Percentiles rank a stretch among this genome's conserved stretches.
phyloP scores from a whole-genome alignment of 2,888 invertebrate genomes.

The Drosophila pegasa region DNA sequence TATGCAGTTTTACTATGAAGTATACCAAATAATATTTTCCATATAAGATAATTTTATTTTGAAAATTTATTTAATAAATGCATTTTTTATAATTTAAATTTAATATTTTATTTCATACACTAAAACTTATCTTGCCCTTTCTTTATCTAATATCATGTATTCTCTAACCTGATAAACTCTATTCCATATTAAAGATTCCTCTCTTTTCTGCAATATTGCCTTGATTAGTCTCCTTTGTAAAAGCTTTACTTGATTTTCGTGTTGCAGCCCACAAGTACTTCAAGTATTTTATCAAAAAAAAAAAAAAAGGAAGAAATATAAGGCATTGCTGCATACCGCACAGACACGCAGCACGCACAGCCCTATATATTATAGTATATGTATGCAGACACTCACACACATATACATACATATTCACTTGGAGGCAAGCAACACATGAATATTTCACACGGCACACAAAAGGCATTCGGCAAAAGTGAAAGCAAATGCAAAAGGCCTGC shows the following conservation, averaged over 20 bases:
- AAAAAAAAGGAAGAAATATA: neutral
- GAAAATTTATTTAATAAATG: no score
- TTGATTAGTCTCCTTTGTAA: conserved; percentile 9
- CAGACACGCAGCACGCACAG: conserved; percentile 13
- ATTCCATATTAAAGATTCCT: neutral
- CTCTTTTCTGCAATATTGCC: neutral
- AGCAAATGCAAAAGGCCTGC: conserved; percentile 69
- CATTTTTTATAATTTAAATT: no score
- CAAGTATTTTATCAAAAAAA: conserved; percentile 1
- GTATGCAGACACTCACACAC: conserved; percentile 1
- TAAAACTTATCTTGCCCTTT: neutral
- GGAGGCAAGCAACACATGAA: conserved; percentile 53
- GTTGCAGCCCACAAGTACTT: conserved; percentile 9
- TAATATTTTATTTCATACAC: no score
- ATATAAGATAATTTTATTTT: no score
- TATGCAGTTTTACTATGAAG: no score
- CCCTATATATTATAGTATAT: neutral
- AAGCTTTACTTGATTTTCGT: neutral
- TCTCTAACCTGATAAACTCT: neutral
- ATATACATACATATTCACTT: conserved; percentile 3
- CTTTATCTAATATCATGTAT: neutral
- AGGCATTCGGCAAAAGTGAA: conserved; percentile 55
- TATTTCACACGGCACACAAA: conserved; percentile 60
- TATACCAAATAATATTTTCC: no score
- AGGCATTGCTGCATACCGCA: conserved; percentile 23